Evolutionary conservation across 1,140 invertebrate genomes (phyloP).

Genomic region (Frieseomelitta varia): DNA sequence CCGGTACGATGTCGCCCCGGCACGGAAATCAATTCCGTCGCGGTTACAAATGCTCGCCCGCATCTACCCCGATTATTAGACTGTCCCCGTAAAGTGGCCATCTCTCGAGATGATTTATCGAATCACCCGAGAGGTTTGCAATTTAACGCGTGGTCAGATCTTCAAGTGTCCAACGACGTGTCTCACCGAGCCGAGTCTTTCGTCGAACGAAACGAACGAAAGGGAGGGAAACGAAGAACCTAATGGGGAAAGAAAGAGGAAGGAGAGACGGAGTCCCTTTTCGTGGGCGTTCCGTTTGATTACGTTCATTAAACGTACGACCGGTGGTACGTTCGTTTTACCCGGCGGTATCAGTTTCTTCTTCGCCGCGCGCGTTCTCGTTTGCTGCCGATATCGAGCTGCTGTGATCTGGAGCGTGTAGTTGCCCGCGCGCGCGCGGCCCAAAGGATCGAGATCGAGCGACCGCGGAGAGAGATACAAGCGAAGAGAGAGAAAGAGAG

Average conservation of each 20-base stretch:
- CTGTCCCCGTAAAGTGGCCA: constrained; percentile 29
- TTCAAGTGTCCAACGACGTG: constrained; percentile 12
- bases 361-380: constrained; percentile 32
- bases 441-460: constrained; percentile 56
- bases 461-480: constrained; percentile 14
- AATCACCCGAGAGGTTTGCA: constrained; percentile 22
- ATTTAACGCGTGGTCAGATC: constrained; percentile 50
- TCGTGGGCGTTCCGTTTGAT: constrained; percentile 55
- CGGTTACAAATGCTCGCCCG: constrained; percentile 24
- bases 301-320: constrained; percentile 60
- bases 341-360: constrained; percentile 50
- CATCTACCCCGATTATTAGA: constrained; percentile 33
- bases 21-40: constrained; percentile 22
- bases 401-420: constrained; percentile 62
- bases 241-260: neutral
- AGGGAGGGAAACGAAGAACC: neutral
- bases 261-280: neutral
- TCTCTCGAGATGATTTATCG: constrained; percentile 58
- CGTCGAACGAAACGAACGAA: neutral
- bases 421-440: constrained; percentile 15
- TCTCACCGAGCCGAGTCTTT: constrained; percentile 20
- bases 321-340: constrained; percentile 16
- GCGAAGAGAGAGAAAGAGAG: neutral
- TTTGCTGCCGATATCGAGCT: constrained; percentile 60
- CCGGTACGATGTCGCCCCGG: neutral